Base-by-base conservation (phyloP, 2,113 vertebrate genomes). In the Podarcis cretensis region DNA sequence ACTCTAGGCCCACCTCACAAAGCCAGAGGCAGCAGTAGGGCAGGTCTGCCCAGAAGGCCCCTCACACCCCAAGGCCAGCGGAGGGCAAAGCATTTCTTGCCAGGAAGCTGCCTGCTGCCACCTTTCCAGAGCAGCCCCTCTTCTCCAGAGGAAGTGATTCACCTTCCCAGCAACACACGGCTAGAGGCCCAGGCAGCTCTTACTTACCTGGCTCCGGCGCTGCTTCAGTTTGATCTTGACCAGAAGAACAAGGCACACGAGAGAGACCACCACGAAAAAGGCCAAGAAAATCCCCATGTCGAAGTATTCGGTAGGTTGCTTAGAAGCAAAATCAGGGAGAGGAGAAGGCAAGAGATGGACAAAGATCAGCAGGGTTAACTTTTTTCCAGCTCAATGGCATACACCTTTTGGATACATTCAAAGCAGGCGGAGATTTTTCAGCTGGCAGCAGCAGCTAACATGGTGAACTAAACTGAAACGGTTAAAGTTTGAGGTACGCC, bases 261-360 rank as follows among this genome's bases (percentile, higher is more conserved):
- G 97, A 90, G 99, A 99, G 87, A 99, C 99, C 37, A 99, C 98
- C 84, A 99, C 98, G 37, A 99, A 99, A 97, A 99, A 99, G 18
- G 99, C 99, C 96, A 99, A 95, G 96, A 99, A 99, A 95, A 99
- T 99, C 30, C 99, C 99, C 99, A 99, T 99, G 95, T 99, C 99
- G 18, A 99, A 99, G 94, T 99, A 99, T 76, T 99, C 99, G 0
- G 98, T 99, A 73, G 99, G 99, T 98, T 99, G 98, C 98, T 99
- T 96, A 89, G 96, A 12, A 57, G 23, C 0, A 18, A 18, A 14
- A 91, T 83, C 92, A 54, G 78, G 91, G 69, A 85, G 32, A 68
- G 87, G 48, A 27, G 12, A 66, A 10, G 48, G 48, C 35, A 14
- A 21, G 13, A 35, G 66, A 37, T 4, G 57, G 10, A 80, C 13